Conservation (phyloP, 1,140 invertebrate genomes). For the Temnothorax longispinosus region DNA sequence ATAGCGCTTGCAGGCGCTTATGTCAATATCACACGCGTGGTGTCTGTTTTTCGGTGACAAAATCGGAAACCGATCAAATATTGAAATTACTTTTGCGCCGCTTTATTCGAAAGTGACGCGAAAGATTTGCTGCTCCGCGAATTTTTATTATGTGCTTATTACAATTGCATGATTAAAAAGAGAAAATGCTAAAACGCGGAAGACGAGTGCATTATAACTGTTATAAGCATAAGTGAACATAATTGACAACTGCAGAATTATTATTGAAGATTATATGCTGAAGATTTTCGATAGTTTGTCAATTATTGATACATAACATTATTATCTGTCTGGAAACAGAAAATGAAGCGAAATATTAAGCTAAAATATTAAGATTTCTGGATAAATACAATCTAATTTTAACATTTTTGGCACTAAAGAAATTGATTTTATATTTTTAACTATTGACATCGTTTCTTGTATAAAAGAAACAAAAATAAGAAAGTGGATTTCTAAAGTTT, state of each 20-base stretch:
- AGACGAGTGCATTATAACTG: not conserved
- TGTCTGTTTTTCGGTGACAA: constrained; percentile 32
- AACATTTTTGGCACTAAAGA: not conserved
- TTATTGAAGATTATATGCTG: not conserved
- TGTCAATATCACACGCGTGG: constrained; percentile 32
- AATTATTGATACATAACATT: not conserved
- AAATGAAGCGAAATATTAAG: not conserved
- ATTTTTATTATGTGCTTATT: not conserved
- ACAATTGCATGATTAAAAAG: not conserved
- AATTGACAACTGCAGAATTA: not conserved
- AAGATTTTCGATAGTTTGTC: not conserved
- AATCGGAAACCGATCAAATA: constrained; percentile 36
- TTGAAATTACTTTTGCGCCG: constrained; percentile 34
- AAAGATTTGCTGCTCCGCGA: not conserved
- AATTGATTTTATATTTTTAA: not conserved
- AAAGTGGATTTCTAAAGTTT: not conserved
- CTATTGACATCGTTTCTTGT: not conserved
- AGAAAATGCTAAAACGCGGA: not conserved
- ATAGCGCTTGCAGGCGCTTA: constrained; percentile 11
- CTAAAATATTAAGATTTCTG: not conserved
- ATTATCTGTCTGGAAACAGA: not conserved
- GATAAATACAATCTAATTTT: not conserved
- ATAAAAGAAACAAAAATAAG: not conserved
- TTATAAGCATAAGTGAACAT: not conserved
- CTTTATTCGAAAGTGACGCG: not conserved